Base-by-base conservation (phyloP, 2,888 invertebrate genomes). In the Dione vanillae region DNA sequence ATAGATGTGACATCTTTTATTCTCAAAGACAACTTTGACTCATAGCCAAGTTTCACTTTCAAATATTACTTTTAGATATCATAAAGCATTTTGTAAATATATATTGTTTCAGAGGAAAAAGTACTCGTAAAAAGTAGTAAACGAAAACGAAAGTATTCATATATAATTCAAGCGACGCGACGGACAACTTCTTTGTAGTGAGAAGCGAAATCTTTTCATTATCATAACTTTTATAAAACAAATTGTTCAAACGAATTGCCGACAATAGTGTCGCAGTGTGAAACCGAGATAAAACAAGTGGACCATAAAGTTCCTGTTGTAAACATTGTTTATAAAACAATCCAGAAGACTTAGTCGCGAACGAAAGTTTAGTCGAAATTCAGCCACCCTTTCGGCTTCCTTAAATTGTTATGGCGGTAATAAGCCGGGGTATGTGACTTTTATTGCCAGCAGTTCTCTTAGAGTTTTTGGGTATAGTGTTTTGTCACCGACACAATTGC, bases 241-340 rank as follows among this genome's bases (percentile, higher is more conserved):
- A 83, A 83, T 86, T 84, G 83, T 82, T 82, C 78, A 83, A 85
- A 86, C 83, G 83, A 83, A 85, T 86, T 82, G 79, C 82, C 78
- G 84, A 82, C 83, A 85, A 87, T 88, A 89, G 88, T 88, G 86
- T 85, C 83, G 82, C 85, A 83, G 84, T 84, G 84, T 83, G 81
- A 84, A 83, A 62, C 79, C 78, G 79, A 82, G 80, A 90, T 89
- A 90, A 89, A 90, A 82, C 89, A 86, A 89, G 87, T 90, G 87
- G 86, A 84, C 86, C 89, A 86, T 92, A 90, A 92, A 92, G 87
- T 86, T 85, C 84, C 86, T 87, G 87, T 83, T 89, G 89, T 88
- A 91, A 92, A 91, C 91, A 90, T 91, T 91, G 91, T 91, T 91
- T 91, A 89, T 90, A 91, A 90, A 92, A 91, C 91, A 91, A 91